Percentiles rank a stretch among this genome's conserved stretches.
Conservation (phyloP, 2,888 invertebrate genomes). For the Pseudococcus viburni region DNA sequence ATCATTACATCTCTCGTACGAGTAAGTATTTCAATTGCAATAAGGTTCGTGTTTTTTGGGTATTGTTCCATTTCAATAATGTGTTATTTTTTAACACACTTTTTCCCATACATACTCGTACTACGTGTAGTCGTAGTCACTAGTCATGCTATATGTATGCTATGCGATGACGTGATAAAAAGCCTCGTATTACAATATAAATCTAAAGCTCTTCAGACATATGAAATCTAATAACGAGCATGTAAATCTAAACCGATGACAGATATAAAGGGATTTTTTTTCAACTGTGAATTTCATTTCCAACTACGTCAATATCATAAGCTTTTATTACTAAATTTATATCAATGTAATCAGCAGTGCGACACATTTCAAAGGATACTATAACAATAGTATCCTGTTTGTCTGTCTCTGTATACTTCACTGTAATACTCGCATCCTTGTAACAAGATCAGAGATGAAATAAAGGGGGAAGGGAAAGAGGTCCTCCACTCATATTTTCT, state of each 20-base stretch:
- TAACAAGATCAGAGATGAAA: too few species aligned
- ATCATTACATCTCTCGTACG: background rate
- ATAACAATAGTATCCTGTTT: too few species aligned
- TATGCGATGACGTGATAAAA: slow-evolving; percentile 1
- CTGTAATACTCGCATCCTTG: too few species aligned
- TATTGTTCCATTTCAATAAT: background rate
- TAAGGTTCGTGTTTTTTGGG: background rate
- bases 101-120: background rate
- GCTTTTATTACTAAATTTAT: too few species aligned
- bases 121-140: background rate
- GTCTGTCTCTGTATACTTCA: too few species aligned
- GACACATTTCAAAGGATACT: too few species aligned
- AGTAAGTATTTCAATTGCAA: background rate
- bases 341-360: too few species aligned
- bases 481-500: too few species aligned
- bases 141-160: background rate
- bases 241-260: background rate
- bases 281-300: background rate
- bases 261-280: background rate
- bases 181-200: slow-evolving; percentile 27
- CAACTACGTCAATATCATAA: too few species aligned
- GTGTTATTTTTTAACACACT: background rate
- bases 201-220: background rate
- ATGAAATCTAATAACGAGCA: slow-evolving; percentile 2
- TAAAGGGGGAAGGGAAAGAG: too few species aligned